Evolutionary conservation across 2,113 vertebrate genomes (phyloP), one percentile per base, ranked within the genome.

Genomic region (Galemys pyrenaicus): DNA sequence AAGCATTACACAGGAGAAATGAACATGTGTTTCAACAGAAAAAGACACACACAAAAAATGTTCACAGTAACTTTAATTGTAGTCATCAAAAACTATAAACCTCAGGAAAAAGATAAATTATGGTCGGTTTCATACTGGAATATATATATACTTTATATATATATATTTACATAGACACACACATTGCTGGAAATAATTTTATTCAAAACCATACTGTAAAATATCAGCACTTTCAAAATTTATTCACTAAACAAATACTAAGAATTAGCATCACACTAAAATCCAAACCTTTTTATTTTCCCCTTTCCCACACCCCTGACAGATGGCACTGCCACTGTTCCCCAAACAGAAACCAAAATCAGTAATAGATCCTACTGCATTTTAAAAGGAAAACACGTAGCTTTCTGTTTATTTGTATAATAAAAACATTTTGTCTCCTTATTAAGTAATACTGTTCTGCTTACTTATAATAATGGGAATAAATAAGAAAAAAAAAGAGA

Each of bases 161-260:
- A 22, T 56, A 54, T 56, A 22, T 56, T 22, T 20, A 56, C 22
- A 56, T 7, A 56, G 2, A 56, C 2, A 56, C 2, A 24, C 24
- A 73, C 35, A 77, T 2, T 78, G 24, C 19, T 78, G 19, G 39
- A 84, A 92, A 13, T 65, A 88, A 44, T 74, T 89, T 78, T n/a
- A 73, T 84, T 94, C 58, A 94, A 94, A 92, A 84, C 3, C n/a
- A 8, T 51, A 82, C 39, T 91, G 24, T 88, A 91, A 51, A 77
- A 64, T 77, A 87, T n/a, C 2, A 87, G 82, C 20, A 78, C 54
- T 79, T 88, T n/a, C 41, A 81, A 87, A 91, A 32, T 84, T 28
- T 88, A 88, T 65, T 78, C 70, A 91, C 13, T 24, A 49, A 94
- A 71, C 58, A 88, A 83, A 91, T 32, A 79, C 54, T 79, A 19